These are phyloP conservation scores for Enteromius radiatus DNA, from an alignment of 2,797 vertebrate genomes.

Conservation along the genomic window DNA sequence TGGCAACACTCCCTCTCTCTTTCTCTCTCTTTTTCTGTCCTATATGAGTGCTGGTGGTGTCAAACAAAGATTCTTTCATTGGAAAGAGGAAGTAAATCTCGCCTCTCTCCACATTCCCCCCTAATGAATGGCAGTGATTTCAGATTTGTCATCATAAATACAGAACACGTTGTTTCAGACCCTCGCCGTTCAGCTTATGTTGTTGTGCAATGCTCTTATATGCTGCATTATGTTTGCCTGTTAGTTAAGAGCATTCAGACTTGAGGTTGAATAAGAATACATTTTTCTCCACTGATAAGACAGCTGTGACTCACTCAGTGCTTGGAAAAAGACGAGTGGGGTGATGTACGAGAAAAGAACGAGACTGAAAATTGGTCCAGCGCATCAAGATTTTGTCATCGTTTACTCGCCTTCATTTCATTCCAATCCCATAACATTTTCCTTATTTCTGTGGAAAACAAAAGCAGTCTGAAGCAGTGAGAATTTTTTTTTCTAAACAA, in stretches of 20 bases:
- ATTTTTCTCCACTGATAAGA: not conserved
- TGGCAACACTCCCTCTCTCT: not conserved
- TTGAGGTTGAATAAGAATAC: not conserved
- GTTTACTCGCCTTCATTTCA: not conserved
- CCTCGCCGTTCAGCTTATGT: not conserved
- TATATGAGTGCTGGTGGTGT: conserved; percentile 5
- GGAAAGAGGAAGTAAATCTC: conserved; percentile 17
- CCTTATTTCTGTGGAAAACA: not conserved
- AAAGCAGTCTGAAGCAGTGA: not conserved
- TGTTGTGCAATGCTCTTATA: conserved; percentile 23
- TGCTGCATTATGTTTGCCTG: not conserved
- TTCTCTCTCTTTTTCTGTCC: not conserved
- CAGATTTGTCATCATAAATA: conserved; percentile 10
- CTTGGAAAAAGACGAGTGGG: not conserved
- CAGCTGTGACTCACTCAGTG: conserved; percentile 1
- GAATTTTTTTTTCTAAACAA: not conserved
- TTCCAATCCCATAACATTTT: not conserved
- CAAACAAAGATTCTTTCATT: conserved; percentile 42
- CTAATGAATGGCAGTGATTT: conserved; percentile 10
- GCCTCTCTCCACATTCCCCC: not conserved
- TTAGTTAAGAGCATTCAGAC: not conserved
- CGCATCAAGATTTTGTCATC: not conserved
- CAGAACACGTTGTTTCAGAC: not conserved
- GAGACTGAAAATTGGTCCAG: not conserved
- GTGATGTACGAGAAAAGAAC: not conserved